phyloP scores from a whole-genome alignment of 2,888 invertebrate genomes.

The Xylophagus ater region DNA sequence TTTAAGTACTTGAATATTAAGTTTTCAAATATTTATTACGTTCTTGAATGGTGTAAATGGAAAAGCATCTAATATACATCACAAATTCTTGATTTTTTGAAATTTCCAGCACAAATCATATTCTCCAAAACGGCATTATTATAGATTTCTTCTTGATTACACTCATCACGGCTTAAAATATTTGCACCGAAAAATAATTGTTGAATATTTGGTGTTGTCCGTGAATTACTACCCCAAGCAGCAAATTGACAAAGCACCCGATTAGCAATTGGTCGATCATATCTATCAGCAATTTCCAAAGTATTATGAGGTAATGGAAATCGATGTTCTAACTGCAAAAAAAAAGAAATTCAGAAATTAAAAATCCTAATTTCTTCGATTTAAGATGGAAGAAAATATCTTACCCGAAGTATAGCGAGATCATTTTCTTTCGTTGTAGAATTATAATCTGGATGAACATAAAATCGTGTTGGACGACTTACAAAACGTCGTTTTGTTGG shows the following conservation, averaged over 20 bases:
- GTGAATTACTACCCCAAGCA: slow-evolving; percentile 5
- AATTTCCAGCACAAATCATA: slow-evolving; percentile 7
- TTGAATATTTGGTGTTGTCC: slow-evolving; percentile 1
- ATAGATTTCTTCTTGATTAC: background rate
- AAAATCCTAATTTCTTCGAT: background rate
- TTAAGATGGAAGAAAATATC: background rate
- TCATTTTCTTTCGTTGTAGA: slow-evolving; percentile 15
- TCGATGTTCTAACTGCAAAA: slow-evolving; percentile 7
- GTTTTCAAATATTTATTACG: too few species aligned
- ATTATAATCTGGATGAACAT: slow-evolving; percentile 14
- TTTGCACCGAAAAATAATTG: slow-evolving; percentile 7
- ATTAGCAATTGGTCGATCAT: slow-evolving; percentile 2
- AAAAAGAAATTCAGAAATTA: background rate
- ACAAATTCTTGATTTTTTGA: slow-evolving; percentile 6
- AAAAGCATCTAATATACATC: slow-evolving; percentile 4
- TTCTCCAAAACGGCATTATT: too few species aligned
- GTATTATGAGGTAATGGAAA: slow-evolving; percentile 11
- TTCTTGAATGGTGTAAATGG: too few species aligned
- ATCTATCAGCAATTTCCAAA: slow-evolving; percentile 11
- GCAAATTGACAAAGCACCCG: slow-evolving; percentile 7
- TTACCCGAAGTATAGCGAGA: slow-evolving; percentile 16
- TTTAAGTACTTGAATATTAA: too few species aligned
- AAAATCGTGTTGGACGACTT: slow-evolving; percentile 8
- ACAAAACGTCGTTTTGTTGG: background rate
- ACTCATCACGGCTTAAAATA: slow-evolving; percentile 4